phyloP scores from a whole-genome alignment of 2,113 vertebrate species.

The Gobio gobio region DNA sequence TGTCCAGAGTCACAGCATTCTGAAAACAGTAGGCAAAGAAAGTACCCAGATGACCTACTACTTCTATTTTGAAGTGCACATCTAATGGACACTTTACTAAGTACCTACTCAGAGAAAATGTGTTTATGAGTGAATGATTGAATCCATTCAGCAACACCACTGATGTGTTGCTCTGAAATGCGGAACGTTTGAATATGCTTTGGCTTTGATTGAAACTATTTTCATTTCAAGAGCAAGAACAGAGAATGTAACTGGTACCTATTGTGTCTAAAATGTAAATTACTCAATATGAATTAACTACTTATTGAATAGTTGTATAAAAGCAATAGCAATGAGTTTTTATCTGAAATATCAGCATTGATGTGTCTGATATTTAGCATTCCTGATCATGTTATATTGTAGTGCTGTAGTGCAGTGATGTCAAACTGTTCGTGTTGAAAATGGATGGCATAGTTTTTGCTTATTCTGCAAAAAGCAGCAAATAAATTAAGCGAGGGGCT shows the following conservation, averaged over 20 bases:
- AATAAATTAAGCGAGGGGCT: conserved; percentile 10
- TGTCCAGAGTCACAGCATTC: too few species aligned
- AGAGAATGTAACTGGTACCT: not conserved
- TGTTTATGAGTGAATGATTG: not conserved
- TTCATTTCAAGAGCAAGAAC: not conserved
- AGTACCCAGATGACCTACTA: too few species aligned
- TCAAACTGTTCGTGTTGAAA: not conserved
- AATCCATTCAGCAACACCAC: not conserved
- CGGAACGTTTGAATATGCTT: not conserved
- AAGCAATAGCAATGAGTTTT: not conserved
- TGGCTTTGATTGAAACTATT: not conserved
- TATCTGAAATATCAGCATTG: not conserved
- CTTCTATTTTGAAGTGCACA: too few species aligned
- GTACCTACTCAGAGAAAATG: not conserved
- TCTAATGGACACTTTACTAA: too few species aligned
- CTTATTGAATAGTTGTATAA: not conserved
- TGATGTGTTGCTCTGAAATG: not conserved
- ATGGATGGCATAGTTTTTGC: conserved; percentile 6
- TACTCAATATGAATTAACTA: not conserved
- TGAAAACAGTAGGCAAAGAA: too few species aligned
- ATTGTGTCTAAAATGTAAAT: not conserved
- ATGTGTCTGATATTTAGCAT: not conserved
- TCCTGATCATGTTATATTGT: conserved; percentile 35
- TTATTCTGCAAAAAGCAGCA: conserved; percentile 11
- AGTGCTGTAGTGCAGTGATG: not conserved